phyloP scores from a whole-genome alignment of 2,797 vertebrate genomes.

The Myoxocephalus aenaeus region DNA sequence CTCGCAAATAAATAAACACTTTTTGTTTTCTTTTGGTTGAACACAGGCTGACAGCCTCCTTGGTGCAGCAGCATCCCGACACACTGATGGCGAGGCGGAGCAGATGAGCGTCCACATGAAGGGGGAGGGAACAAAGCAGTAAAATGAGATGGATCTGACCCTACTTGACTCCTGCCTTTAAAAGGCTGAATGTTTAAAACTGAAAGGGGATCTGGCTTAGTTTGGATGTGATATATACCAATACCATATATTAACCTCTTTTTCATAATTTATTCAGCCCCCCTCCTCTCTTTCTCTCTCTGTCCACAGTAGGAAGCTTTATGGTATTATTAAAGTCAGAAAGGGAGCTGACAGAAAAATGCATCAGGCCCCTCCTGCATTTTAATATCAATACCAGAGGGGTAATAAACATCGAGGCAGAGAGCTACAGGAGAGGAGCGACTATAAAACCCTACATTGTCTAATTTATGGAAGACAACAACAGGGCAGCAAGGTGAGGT shows the following conservation, averaged over 20 bases:
- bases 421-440: slow-evolving; percentile 70
- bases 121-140: slow-evolving; percentile 65
- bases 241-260: slow-evolving; percentile 82
- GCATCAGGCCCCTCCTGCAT: slow-evolving; percentile 82
- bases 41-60: background rate
- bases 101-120: slow-evolving; percentile 41
- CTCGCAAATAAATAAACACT: background rate
- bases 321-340: slow-evolving; percentile 87
- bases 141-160: slow-evolving; percentile 84
- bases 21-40: background rate
- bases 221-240: slow-evolving; percentile 76
- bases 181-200: slow-evolving; percentile 79
- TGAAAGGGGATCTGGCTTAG: slow-evolving; percentile 71
- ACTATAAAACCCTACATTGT: slow-evolving; percentile 85
- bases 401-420: slow-evolving; percentile 81
- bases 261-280: slow-evolving; percentile 82
- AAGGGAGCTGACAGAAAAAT: slow-evolving; percentile 83
- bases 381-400: slow-evolving; percentile 81
- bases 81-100: slow-evolving; percentile 31
- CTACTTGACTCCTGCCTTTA: slow-evolving; percentile 77
- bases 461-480: slow-evolving; percentile 86
- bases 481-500: slow-evolving; percentile 77
- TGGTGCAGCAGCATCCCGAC: slow-evolving; percentile 6
- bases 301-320: slow-evolving; percentile 78
- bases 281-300: slow-evolving; percentile 18